Percentiles rank a stretch among this genome's conserved stretches.
Conservation (phyloP, 2,888 invertebrate species). For the Callimorpha dominula region DNA sequence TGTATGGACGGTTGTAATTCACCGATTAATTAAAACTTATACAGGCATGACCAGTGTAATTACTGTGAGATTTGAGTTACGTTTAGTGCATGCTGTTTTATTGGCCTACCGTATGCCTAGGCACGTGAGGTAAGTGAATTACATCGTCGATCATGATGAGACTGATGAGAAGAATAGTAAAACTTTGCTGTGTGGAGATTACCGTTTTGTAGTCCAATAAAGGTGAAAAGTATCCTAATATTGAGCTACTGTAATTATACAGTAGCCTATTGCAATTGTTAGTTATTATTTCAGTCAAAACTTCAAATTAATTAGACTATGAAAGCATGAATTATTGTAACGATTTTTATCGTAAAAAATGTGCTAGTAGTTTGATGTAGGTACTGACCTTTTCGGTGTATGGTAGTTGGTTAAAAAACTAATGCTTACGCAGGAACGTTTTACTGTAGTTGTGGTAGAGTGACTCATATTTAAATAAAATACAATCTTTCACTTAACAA, state of each 20-base stretch:
- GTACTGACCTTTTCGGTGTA: background rate
- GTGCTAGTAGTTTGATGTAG: background rate
- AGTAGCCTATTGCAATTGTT: too few relatives aligned
- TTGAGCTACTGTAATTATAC: too few relatives aligned
- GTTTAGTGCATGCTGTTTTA: constrained; percentile 65
- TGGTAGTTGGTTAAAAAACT: background rate
- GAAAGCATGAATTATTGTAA: background rate
- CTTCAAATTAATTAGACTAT: background rate
- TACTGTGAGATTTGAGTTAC: constrained; percentile 74
- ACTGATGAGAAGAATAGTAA: background rate
- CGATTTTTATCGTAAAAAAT: background rate
- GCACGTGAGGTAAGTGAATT: constrained; percentile 64
- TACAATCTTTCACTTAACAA: background rate
- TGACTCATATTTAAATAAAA: constrained; percentile 10
- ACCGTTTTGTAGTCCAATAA: background rate
- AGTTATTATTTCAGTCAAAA: background rate
- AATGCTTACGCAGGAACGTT: background rate
- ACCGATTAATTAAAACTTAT: constrained; percentile 85
- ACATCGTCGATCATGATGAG: constrained; percentile 40
- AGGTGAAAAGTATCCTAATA: too few relatives aligned
- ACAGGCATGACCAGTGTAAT: constrained; percentile 82
- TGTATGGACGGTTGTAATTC: constrained; percentile 75
- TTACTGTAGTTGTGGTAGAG: background rate
- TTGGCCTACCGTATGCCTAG: constrained; percentile 37
- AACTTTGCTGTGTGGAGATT: background rate